Percentiles rank a stretch among this genome's conserved stretches.
Conservation (phyloP, 2,888 invertebrate genomes). For the Drosophila austrosaltans region DNA sequence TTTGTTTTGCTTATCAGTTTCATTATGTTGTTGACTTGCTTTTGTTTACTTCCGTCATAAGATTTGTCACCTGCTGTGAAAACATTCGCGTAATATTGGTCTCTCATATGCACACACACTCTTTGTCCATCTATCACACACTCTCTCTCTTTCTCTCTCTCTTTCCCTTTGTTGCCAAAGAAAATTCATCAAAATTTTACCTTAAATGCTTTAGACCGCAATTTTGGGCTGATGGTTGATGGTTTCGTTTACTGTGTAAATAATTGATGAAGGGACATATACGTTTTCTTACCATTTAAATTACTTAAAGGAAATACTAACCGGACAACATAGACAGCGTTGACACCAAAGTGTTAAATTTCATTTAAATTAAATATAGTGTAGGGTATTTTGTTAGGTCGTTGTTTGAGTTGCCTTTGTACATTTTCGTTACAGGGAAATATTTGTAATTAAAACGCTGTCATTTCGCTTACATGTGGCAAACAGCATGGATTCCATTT, state of each 20-base stretch:
- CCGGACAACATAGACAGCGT: no score
- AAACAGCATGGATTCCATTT: conserved; percentile 7
- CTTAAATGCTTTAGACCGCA: conserved; percentile 1
- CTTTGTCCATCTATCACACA: no score
- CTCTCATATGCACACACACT: neutral
- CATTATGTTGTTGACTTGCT: conserved; percentile 20
- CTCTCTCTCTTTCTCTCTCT: neutral
- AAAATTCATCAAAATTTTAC: conserved; percentile 2
- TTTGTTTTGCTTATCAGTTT: conserved; percentile 48
- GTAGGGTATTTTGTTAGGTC: neutral
- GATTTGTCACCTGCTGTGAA: conserved; percentile 34
- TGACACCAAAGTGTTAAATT: no score
- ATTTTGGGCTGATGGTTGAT: neutral
- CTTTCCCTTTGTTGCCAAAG: neutral
- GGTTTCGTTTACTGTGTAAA: neutral
- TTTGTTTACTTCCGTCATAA: conserved; percentile 28
- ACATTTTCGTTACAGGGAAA: neutral
- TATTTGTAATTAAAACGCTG: conserved; percentile 13
- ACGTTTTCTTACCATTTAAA: no score
- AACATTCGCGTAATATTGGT: neutral
- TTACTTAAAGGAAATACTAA: no score
- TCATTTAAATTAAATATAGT: neutral
- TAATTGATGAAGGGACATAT: neutral
- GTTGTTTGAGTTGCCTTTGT: neutral
- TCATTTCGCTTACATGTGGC: conserved; percentile 8